Base-by-base conservation (phyloP, 1,140 invertebrate genomes). In the Eurosta solidaginis region DNA sequence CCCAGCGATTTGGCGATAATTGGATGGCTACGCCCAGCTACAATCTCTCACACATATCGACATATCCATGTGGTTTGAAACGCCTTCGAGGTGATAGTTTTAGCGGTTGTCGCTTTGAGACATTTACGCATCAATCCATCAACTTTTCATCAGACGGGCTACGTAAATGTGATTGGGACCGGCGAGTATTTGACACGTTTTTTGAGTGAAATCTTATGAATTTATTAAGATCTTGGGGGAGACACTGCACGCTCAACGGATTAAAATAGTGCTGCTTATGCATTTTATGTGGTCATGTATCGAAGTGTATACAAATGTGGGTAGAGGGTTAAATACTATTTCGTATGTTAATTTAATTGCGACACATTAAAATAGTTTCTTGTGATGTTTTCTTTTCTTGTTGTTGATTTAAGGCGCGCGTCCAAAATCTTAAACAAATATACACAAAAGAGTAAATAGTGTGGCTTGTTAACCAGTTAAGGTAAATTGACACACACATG, bases 271-370 rank as follows among this genome's bases (percentile, higher is more conserved):
- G 36, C 12, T 4, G 59, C 14, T 10, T 40, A 17, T 27, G 29
- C 17, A 22, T 7, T n/a, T n/a, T n/a, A 27, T 2, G 6, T 40
- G 3, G 7, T 4, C 10, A 6, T 10, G 20, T 25, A n/a, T 20
- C 14, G 20, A 40, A 1, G 33, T 6, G 0, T 20, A n/a, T 68
- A 40, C 40, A 47, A 47, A 40, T 47, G 29, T 33, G 59, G 14
- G 14, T 44, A 10, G 6, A 74, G 14, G 44, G 73, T 14, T 47
- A 36, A 17, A 47, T 52, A 63, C 50, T 63, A 63, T 77, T 63
- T 44, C 59, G n/a, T 68, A 52, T 76, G 75, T 76, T 76, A 52
- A 54, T 54, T 76, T 76, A 76, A 76, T 76, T 76, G 75, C 75
- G 52, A 76, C 75, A 76, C 75, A 76, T 76, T 54, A 54, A 54